Conservation (phyloP, 1,140 invertebrate genomes). For the Euwallacea fornicatus region DNA sequence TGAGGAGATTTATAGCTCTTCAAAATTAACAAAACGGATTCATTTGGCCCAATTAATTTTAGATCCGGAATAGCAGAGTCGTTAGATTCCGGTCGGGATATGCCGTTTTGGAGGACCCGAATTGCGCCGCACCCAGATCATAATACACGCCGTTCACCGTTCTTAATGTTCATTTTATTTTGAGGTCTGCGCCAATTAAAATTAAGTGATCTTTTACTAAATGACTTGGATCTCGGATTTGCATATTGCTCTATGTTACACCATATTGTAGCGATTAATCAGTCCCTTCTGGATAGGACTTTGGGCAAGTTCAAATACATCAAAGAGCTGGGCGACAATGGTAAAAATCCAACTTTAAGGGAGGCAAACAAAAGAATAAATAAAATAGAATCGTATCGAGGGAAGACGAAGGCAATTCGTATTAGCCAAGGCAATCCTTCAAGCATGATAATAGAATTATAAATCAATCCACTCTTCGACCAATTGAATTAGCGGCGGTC, state of each 20-base stretch:
- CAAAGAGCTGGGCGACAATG: conserved; percentile 15
- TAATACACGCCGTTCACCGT: conserved; percentile 36
- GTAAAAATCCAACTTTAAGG: conserved; percentile 29
- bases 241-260: not conserved
- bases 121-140: conserved; percentile 34
- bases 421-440: conserved; percentile 43
- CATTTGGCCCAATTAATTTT: conserved; percentile 48
- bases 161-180: conserved; percentile 35
- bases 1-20: conserved; percentile 43
- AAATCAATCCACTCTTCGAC: conserved; percentile 45
- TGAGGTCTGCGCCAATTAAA: conserved; percentile 21
- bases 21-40: conserved; percentile 46
- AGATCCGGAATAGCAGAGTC: conserved; percentile 40
- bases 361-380: conserved; percentile 19
- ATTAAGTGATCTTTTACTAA: conserved; percentile 18
- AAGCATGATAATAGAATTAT: conserved; percentile 47
- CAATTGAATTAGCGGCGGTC: conserved; percentile 45
- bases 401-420: conserved; percentile 30
- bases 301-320: too few relatives aligned
- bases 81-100: conserved; percentile 30
- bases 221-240: conserved; percentile 17
- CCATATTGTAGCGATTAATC: too few relatives aligned
- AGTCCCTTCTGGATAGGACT: too few relatives aligned
- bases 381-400: conserved; percentile 30
- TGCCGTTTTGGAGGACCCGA: conserved; percentile 37